These are phyloP conservation scores for Ploceus nigricollis DNA, from an alignment of 2,113 vertebrate genomes.

Conservation along the genomic window DNA sequence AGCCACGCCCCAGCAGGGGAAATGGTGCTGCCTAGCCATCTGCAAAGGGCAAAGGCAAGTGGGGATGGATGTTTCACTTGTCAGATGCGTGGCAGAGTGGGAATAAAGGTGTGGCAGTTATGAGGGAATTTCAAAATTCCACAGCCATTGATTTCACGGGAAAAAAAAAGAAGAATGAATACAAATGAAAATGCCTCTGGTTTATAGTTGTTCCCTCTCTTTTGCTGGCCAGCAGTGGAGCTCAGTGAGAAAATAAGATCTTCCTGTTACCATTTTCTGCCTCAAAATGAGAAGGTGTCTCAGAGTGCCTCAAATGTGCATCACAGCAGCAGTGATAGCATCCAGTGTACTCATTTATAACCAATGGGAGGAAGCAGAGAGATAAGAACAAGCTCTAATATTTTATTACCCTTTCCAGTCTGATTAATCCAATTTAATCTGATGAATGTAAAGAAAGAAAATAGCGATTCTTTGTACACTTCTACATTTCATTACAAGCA, in stretches of 20 bases:
- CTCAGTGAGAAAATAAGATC: neutral
- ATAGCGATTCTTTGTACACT: neutral
- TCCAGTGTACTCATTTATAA: neutral
- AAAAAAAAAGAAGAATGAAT: neutral
- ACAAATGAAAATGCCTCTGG: neutral
- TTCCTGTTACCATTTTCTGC: neutral
- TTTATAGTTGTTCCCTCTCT: neutral
- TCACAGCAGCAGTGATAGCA: neutral
- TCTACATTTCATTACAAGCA: neutral
- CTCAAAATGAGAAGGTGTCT: neutral
- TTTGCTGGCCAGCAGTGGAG: neutral
- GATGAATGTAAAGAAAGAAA: constrained; percentile 11
- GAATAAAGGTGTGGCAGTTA: rapidly evolving
- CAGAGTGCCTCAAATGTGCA: neutral
- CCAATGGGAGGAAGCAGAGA: neutral
- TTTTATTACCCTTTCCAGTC: constrained; percentile 16
- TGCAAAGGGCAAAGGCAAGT: neutral
- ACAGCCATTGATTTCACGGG: neutral
- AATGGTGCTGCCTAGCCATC: neutral
- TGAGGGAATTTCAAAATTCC: neutral
- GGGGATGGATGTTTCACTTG: neutral
- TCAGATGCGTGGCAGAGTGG: neutral
- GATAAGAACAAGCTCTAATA: constrained; percentile 3
- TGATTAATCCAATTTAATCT: constrained; percentile 33
- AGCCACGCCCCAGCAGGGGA: neutral